phyloP scores from a whole-genome alignment of 2,888 invertebrate genomes.

The Netelia melanura region DNA sequence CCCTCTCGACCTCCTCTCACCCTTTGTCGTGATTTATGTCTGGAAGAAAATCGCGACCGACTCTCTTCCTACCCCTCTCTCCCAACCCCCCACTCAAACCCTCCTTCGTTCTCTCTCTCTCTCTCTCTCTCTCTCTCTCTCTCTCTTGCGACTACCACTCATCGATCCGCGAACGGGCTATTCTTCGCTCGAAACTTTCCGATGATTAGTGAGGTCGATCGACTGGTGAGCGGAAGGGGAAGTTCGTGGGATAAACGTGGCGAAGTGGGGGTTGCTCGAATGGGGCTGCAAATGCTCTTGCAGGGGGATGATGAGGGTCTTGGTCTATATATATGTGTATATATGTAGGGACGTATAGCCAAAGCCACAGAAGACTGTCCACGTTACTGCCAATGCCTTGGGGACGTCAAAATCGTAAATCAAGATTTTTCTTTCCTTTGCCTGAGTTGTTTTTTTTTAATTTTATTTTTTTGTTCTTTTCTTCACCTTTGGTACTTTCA shows the following conservation, averaged over 20 bases:
- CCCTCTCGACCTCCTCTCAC: constrained; percentile 34
- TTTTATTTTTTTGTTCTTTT: not conserved
- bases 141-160: constrained; percentile 54
- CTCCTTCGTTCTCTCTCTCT: too few species aligned
- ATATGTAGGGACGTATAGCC: not conserved
- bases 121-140: too few species aligned
- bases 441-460: not conserved
- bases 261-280: constrained; percentile 28
- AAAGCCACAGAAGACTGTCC: constrained; percentile 46
- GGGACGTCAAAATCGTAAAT: constrained; percentile 60
- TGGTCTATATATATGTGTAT: constrained; percentile 4
- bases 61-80: not conserved
- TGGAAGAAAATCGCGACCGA: constrained; percentile 68
- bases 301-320: constrained; percentile 37
- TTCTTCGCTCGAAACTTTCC: constrained; percentile 68
- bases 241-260: constrained; percentile 24
- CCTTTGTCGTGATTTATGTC: constrained; percentile 61
- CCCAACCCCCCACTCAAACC: too few species aligned
- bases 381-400: constrained; percentile 52
- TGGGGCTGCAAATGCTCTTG: constrained; percentile 46
- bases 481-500: constrained; percentile 13
- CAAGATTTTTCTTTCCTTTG: constrained; percentile 35
- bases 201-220: constrained; percentile 70
- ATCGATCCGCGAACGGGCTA: constrained; percentile 67
- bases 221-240: constrained; percentile 25